Evolutionary conservation across 2,888 invertebrate genomes (phyloP).

Genomic region (Timema cristinae): DNA sequence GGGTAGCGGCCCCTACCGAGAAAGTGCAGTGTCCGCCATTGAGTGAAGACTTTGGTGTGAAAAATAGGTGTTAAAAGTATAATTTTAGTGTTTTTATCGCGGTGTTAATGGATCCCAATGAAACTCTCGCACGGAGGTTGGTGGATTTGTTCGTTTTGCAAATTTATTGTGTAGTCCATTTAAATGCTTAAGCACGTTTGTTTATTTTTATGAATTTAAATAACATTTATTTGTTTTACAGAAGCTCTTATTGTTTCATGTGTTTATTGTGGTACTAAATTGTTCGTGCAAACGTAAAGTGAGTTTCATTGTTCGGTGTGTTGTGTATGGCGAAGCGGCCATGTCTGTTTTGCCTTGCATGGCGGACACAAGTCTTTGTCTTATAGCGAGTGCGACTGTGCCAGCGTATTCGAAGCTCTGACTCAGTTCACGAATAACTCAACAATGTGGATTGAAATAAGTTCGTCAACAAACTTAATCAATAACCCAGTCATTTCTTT

Average conservation of each 20-base stretch:
- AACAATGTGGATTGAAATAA: too few species aligned
- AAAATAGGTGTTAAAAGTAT: too few species aligned
- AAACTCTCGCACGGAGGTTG: conserved; percentile 25
- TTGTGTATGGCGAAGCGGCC: conserved; percentile 22
- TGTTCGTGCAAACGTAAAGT: conserved; percentile 18
- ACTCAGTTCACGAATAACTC: too few species aligned
- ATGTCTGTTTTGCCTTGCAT: conserved; percentile 17
- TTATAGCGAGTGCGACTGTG: background rate
- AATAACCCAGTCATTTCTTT: too few species aligned
- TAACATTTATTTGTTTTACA: too few species aligned
- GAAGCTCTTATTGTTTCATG: background rate
- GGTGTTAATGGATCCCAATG: conserved; percentile 22
- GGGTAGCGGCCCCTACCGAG: conserved; percentile 18
- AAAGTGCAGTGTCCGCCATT: conserved; percentile 25
- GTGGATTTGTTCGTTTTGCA: conserved; percentile 24
- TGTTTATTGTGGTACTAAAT: conserved; percentile 19
- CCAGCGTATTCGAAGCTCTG: too few species aligned
- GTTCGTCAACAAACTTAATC: too few species aligned
- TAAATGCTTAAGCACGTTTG: conserved; percentile 12
- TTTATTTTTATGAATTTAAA: too few species aligned
- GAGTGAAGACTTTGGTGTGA: conserved; percentile 4
- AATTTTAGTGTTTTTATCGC: too few species aligned
- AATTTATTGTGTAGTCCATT: conserved; percentile 11
- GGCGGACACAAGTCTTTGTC: conserved; percentile 13
- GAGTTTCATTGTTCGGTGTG: conserved; percentile 22